Percentiles rank a stretch among this genome's conserved stretches.
phyloP scores from a whole-genome alignment of 2,888 invertebrate species.

The Ditula angustiorana region DNA sequence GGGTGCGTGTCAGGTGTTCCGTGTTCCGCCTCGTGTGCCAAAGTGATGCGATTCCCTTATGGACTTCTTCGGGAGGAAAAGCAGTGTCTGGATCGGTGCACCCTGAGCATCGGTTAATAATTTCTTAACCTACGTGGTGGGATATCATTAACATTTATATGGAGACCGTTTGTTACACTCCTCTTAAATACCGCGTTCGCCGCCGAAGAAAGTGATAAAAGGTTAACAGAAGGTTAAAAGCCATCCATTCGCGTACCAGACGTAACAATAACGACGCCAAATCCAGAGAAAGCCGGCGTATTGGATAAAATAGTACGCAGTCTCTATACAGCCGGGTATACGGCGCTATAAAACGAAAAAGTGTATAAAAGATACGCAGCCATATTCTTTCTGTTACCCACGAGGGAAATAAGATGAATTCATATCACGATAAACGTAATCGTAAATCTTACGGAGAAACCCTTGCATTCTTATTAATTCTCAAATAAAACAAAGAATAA shows the following conservation, averaged over 20 bases:
- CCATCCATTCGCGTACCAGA: slow-evolving; percentile 2
- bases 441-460: slow-evolving; percentile 38
- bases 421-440: slow-evolving; percentile 39
- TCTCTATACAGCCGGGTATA: slow-evolving; percentile 15
- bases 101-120: too few relatives aligned
- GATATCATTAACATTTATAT: too few relatives aligned
- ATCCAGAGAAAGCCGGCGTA: slow-evolving; percentile 19
- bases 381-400: slow-evolving; percentile 20
- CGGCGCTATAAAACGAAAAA: slow-evolving; percentile 20
- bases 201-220: slow-evolving; percentile 7
- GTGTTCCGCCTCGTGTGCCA: too few relatives aligned
- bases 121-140: too few relatives aligned
- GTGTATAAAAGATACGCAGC: slow-evolving; percentile 22
- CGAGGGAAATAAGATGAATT: slow-evolving; percentile 38
- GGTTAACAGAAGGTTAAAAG: slow-evolving; percentile 16
- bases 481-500: slow-evolving; percentile 35
- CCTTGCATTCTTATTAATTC: slow-evolving; percentile 27
- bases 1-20: too few relatives aligned
- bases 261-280: slow-evolving; percentile 10
- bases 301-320: slow-evolving; percentile 5
- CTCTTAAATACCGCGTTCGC: not conserved
- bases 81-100: too few relatives aligned
- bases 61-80: too few relatives aligned
- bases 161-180: too few relatives aligned
- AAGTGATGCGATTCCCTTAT: too few relatives aligned